Evolutionary conservation across 2,113 vertebrate genomes (phyloP).

Genomic region (Tetrax tetrax): DNA sequence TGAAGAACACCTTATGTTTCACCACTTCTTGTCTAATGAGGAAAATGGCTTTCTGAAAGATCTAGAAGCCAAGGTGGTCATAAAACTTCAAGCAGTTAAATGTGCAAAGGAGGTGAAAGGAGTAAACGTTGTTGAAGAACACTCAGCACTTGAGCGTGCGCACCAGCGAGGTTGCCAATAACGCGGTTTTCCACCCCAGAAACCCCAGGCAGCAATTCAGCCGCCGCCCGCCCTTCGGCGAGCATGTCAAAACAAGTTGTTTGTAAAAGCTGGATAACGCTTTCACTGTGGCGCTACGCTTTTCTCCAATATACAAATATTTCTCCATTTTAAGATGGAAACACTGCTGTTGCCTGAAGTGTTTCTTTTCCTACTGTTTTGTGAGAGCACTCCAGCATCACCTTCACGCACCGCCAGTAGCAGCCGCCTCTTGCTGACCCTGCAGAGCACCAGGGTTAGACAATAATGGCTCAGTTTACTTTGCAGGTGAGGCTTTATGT

Average conservation of each 20-base stretch:
- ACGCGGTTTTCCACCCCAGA: not conserved
- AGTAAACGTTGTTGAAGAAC: not conserved
- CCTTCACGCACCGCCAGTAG: not conserved
- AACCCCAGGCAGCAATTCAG: not conserved
- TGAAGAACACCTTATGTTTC: not conserved
- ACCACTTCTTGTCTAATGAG: not conserved
- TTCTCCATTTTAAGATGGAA: not conserved
- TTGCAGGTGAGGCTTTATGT: not conserved
- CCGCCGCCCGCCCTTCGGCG: not conserved
- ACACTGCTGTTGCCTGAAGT: not conserved
- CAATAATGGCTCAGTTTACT: not conserved
- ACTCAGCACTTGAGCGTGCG: not conserved
- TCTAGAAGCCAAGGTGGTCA: not conserved
- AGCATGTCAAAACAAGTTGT: not conserved
- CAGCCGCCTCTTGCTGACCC: not conserved
- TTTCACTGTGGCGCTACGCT: not conserved
- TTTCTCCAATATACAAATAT: not conserved
- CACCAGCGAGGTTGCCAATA: not conserved
- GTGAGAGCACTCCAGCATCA: not conserved
- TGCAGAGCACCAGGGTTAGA: not conserved
- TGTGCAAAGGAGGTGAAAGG: constrained; percentile 18
- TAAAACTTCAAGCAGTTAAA: not conserved
- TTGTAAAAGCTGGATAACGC: not conserved
- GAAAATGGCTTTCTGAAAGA: not conserved
- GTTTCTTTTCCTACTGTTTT: not conserved